These are phyloP conservation scores for Manacus vitellinus DNA, from an alignment of 2,113 vertebrate species.

Conservation along the genomic window DNA sequence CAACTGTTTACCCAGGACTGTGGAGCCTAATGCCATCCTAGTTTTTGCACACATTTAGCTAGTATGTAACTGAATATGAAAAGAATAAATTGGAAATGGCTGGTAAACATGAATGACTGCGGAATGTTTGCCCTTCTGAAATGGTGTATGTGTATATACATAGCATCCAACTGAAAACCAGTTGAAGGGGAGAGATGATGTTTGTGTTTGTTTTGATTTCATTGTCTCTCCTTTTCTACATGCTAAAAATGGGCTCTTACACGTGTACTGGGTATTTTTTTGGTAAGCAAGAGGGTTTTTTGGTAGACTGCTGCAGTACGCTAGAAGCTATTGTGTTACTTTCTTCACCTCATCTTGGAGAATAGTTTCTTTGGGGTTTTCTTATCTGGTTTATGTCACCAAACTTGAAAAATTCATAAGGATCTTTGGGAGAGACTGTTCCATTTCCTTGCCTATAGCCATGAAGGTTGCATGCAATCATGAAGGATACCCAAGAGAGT, in stretches of 20 bases:
- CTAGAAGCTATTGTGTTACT: background rate
- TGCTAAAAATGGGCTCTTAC: background rate
- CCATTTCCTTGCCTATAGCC: background rate
- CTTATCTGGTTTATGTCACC: background rate
- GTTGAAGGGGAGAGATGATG: background rate
- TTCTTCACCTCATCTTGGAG: background rate
- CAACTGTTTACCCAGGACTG: background rate
- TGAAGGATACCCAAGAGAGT: accelerated
- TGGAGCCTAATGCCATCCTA: background rate
- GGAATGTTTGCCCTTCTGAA: background rate
- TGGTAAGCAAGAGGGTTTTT: background rate
- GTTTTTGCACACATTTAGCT: background rate
- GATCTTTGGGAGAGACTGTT: background rate
- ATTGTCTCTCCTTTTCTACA: background rate
- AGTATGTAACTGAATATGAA: background rate
- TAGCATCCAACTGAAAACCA: background rate
- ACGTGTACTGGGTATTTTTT: background rate
- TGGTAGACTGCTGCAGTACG: background rate
- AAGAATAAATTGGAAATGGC: background rate
- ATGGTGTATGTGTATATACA: background rate
- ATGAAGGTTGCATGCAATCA: background rate
- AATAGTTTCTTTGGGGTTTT: background rate
- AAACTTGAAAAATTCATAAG: background rate
- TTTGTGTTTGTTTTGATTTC: background rate
- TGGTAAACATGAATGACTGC: background rate